Evolutionary conservation across 1,140 invertebrate genomes (phyloP), one percentile per base, ranked within the genome.

Genomic region (Trichogramma pretiosum): DNA sequence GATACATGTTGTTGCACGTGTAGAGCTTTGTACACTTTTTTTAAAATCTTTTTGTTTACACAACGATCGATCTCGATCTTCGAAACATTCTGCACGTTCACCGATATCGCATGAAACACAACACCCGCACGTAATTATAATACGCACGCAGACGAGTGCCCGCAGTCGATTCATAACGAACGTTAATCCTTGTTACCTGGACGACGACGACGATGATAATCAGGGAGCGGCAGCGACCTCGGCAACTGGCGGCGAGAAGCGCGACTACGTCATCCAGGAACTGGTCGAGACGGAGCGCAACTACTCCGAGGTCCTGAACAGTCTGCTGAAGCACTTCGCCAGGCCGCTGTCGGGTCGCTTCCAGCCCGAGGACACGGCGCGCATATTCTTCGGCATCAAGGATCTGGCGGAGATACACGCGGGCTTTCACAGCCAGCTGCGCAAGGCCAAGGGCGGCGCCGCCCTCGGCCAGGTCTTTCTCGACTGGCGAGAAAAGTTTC

Each of bases 271-370:
- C 39, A 87, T 98, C 51, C 84, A 91, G 58, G 95, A 99, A 70
- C 73, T 99, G 4, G 79, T 97, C 11, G 93, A 97, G 68, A 98
- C 95, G 0, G 95, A 99, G 70, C 87, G 84, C 51, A 98, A 98
- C 72, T 99, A 98, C 66, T 83, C 96, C 16, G 89, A 95, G 56
- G 94, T 95, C 28, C 74, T 99, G 14, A 81, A 81, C 57, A 94
- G 91, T 73, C 79, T 98, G 32, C 82, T 87, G 43, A 79, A 79
- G 47, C 81, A 87, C 64, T 94, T 92, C 59, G 80, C 88, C 59
- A 73, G 77, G 48, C 87, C 87, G 13, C 69, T 97, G n/a, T 77
- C 79, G 45, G 72, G 75, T 33, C 65, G 82, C 30, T 65, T 97
- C 41, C 79, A 78, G 53, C 70, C 78, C n/a, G 81, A 88, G 39